Evolutionary conservation across 1,140 invertebrate genomes (phyloP).

Genomic region (Halyomorpha halys): DNA sequence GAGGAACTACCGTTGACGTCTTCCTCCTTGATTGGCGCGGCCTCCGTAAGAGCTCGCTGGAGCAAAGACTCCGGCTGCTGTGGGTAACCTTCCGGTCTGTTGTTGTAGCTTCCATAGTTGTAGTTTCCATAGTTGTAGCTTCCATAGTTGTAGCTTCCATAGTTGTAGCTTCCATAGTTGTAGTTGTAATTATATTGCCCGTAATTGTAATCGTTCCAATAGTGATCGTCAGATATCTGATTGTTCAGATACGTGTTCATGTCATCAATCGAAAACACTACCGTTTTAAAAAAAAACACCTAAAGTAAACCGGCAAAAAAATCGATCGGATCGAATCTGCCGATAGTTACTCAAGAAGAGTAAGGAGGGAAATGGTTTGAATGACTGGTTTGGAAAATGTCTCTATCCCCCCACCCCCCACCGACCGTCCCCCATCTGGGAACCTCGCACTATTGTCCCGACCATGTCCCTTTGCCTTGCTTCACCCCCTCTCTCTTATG

Average conservation of each 20-base stretch:
- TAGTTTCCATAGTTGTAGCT: not conserved
- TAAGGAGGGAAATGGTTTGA: constrained; percentile 22
- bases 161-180: not conserved
- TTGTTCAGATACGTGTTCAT: constrained; percentile 1
- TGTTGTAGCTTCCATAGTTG: not conserved
- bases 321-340: constrained; percentile 20
- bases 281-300: not conserved
- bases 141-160: no score
- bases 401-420: constrained; percentile 18
- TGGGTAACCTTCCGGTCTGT: not conserved
- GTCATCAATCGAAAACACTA: not conserved
- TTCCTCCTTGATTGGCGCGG: not conserved
- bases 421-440: constrained; percentile 24
- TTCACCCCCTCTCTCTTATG: constrained; percentile 20
- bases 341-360: not conserved
- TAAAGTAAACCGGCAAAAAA: not conserved
- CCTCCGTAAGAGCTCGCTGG: not conserved
- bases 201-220: constrained; percentile 5
- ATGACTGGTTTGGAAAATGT: constrained; percentile 14
- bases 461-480: not conserved
- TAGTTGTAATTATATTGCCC: not conserved
- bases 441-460: constrained; percentile 7
- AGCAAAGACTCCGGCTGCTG: not conserved
- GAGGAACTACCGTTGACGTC: not conserved
- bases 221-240: not conserved